Evolutionary conservation across 2,888 invertebrate species (phyloP).

Genomic region (Drosophila eohydei): DNA sequence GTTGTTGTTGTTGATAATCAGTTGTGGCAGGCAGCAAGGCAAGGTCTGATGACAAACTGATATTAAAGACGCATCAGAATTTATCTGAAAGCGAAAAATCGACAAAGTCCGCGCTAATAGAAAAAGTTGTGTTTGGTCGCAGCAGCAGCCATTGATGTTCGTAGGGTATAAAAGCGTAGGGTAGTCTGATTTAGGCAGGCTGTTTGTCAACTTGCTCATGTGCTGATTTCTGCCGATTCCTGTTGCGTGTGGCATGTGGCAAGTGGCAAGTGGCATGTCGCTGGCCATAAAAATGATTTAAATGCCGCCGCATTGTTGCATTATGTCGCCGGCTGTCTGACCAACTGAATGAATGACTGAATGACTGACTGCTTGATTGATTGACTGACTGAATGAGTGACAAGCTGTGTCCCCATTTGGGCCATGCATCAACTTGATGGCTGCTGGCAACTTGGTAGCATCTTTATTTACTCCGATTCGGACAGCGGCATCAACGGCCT

Average conservation of each 20-base stretch:
- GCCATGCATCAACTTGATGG: slow-evolving; percentile 68
- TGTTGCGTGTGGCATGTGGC: slow-evolving; percentile 22
- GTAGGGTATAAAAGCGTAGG: not conserved
- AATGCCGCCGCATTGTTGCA: slow-evolving; percentile 61
- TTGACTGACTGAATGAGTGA: slow-evolving; percentile 41
- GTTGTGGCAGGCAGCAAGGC: slow-evolving; percentile 20
- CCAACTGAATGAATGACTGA: slow-evolving; percentile 22
- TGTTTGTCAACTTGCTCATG: not conserved
- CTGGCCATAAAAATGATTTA: slow-evolving; percentile 70
- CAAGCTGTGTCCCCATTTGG: slow-evolving; percentile 15
- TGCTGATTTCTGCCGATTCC: not conserved
- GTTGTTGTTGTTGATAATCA: slow-evolving; percentile 50
- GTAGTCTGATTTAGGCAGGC: not conserved
- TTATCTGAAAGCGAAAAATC: slow-evolving; percentile 60
- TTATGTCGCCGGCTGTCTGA: slow-evolving; percentile 39
- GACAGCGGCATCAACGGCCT: slow-evolving; percentile 30
- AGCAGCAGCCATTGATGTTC: slow-evolving; percentile 19
- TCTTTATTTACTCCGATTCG: slow-evolving; percentile 54
- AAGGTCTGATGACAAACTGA: slow-evolving; percentile 55
- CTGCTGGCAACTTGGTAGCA: slow-evolving; percentile 56
- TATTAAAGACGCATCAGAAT: slow-evolving; percentile 76
- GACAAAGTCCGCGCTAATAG: slow-evolving; percentile 58
- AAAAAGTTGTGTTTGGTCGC: slow-evolving; percentile 56
- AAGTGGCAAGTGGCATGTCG: slow-evolving; percentile 16
- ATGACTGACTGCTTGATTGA: slow-evolving; percentile 21